phyloP scores from a whole-genome alignment of 2,797 vertebrate genomes.

The Lagorchestes hirsutus region DNA sequence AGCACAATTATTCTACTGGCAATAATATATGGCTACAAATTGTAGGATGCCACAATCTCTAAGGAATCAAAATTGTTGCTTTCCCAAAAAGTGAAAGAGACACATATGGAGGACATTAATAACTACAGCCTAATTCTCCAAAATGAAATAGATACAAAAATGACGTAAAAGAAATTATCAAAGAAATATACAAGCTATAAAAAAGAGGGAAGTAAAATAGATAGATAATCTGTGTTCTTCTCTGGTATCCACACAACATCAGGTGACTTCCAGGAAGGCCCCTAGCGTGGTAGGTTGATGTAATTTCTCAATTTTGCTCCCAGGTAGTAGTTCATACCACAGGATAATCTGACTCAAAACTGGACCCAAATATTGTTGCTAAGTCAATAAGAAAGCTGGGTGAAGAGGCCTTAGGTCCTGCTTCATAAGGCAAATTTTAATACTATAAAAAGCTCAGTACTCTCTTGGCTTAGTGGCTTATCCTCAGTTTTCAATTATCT shows the following conservation, averaged over 20 bases:
- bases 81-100: background rate
- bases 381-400: background rate
- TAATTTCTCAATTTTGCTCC: conserved; percentile 27
- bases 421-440: background rate
- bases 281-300: background rate
- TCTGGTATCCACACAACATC: background rate
- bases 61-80: background rate
- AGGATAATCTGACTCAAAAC: conserved; percentile 33
- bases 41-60: background rate
- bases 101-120: background rate
- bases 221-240: background rate
- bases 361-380: conserved; percentile 9
- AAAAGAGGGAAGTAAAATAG: background rate
- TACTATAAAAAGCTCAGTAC: background rate
- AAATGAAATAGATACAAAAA: background rate
- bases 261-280: background rate
- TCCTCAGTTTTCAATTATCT: conserved; percentile 28
- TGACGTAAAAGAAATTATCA: background rate
- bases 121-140: background rate
- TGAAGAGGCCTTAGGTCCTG: background rate
- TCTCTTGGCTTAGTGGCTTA: background rate
- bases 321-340: conserved; percentile 33
- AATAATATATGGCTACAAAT: background rate
- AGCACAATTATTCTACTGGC: background rate
- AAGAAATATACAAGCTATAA: background rate